A percentile compares a stretch with the other conserved stretches of the same genome.
phyloP scores from a whole-genome alignment of 2,888 invertebrate species.

The Thera obeliscata region DNA sequence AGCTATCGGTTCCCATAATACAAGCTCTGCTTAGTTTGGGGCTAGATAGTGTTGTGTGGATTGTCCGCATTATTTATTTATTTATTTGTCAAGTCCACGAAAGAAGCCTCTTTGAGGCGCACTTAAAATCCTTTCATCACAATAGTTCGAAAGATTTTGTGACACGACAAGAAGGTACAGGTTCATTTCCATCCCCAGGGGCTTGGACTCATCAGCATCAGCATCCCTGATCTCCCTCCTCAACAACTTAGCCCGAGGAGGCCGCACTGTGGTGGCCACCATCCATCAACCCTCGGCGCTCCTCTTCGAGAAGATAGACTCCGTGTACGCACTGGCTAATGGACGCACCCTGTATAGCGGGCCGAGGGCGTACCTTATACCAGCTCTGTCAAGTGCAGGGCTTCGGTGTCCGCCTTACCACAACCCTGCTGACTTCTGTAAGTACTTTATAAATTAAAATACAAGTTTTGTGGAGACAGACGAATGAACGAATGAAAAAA shows the following conservation, averaged over 20 bases:
- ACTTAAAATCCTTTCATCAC: too few species aligned
- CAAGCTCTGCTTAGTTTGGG: too few species aligned
- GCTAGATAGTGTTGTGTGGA: too few species aligned
- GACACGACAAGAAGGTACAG: too few species aligned
- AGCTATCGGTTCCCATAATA: too few species aligned
- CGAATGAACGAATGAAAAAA: too few species aligned
- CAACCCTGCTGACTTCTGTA: conserved; percentile 98
- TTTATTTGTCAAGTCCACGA: too few species aligned
- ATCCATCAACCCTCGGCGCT: conserved; percentile 97
- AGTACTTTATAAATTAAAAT: conserved; percentile 62
- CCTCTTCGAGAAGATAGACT: conserved; percentile 96
- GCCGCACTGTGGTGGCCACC: conserved; percentile 95
- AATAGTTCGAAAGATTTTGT: too few species aligned
- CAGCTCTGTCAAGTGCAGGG: conserved; percentile 90
- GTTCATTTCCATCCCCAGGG: conserved; percentile 82
- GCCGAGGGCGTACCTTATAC: conserved; percentile 88
- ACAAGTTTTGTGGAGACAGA: too few species aligned
- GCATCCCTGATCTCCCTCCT: conserved; percentile 92
- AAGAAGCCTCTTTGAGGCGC: too few species aligned
- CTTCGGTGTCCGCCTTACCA: conserved; percentile 95
- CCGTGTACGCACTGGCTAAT: conserved; percentile 92
- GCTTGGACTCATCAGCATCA: conserved; percentile 95
- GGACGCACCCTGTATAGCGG: conserved; percentile 95
- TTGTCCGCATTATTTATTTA: too few species aligned
- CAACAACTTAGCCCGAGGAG: conserved; percentile 92